These are phyloP conservation scores for Shinisaurus crocodilurus DNA, from an alignment of 2,113 vertebrate species.

Conservation along the genomic window DNA sequence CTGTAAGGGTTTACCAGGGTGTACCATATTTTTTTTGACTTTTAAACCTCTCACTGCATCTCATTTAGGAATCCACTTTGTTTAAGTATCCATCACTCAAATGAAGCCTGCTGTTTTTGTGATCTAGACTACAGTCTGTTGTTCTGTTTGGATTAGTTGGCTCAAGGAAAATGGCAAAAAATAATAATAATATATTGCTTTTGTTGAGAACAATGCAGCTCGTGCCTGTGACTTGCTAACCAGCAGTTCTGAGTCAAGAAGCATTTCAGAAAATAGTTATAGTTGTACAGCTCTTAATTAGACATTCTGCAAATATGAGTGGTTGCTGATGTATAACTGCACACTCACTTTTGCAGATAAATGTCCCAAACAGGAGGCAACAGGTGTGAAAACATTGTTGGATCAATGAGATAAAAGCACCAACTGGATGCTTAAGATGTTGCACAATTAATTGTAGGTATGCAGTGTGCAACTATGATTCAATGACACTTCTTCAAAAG, in stretches of 20 bases:
- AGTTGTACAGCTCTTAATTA: background rate
- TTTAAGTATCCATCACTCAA: conserved; percentile 59
- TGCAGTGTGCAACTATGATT: background rate
- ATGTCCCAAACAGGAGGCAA: background rate
- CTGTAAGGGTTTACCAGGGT: background rate
- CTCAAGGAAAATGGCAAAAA: conserved; percentile 47
- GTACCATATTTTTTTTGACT: background rate
- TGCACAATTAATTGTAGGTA: background rate
- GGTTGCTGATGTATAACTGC: background rate
- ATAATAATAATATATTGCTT: background rate
- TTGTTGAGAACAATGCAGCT: conserved; percentile 28
- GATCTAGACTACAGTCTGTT: conserved; percentile 46
- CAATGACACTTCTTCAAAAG: background rate
- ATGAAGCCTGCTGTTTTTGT: conserved; percentile 54
- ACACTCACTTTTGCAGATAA: background rate
- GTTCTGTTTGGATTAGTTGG: conserved; percentile 52
- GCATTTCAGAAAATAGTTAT: background rate
- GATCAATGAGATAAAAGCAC: background rate
- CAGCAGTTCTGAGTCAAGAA: background rate
- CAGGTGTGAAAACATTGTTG: background rate
- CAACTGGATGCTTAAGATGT: background rate
- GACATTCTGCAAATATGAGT: background rate
- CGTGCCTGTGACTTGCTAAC: background rate
- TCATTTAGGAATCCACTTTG: background rate
- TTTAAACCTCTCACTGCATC: background rate